Conservation (phyloP, 2,888 invertebrate species). For the Caenorhabditis uteleia region DNA sequence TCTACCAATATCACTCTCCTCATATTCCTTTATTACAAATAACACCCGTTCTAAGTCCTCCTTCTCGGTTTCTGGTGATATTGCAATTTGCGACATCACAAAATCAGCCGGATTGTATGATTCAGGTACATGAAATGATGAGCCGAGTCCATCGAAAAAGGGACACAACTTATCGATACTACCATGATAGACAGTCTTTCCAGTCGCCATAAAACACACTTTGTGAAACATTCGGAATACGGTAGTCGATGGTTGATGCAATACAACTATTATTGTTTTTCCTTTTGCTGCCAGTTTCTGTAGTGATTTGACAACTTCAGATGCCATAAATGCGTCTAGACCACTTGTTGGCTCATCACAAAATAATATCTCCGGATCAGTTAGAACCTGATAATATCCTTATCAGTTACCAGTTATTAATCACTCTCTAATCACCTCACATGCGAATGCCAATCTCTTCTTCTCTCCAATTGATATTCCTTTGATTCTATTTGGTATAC, state of each 20-base stretch:
- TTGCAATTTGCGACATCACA: conserved; percentile 63
- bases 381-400: conserved; percentile 33
- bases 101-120: conserved; percentile 69
- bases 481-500: conserved; percentile 72
- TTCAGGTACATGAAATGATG: conserved; percentile 52
- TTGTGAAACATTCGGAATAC: conserved; percentile 85
- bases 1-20: conserved; percentile 30
- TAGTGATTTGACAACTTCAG: conserved; percentile 66
- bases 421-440: no score
- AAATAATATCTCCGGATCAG: conserved; percentile 59
- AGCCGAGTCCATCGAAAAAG: conserved; percentile 45
- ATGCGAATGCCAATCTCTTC: conserved; percentile 88
- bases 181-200: conserved; percentile 58
- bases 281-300: conserved; percentile 75
- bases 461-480: conserved; percentile 91
- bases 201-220: conserved; percentile 63
- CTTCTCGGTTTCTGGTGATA: conserved; percentile 45
- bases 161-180: conserved; percentile 42
- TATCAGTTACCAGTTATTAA: not conserved
- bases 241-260: conserved; percentile 93
- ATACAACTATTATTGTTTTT: conserved; percentile 88
- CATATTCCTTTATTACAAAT: conserved; percentile 13
- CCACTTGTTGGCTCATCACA: conserved; percentile 62
- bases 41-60: conserved; percentile 39
- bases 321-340: conserved; percentile 62